Percentiles rank a stretch among this genome's conserved stretches.
Evolutionary conservation across 1,140 invertebrate genomes (phyloP).

Genomic region (Goniozus legneri): DNA sequence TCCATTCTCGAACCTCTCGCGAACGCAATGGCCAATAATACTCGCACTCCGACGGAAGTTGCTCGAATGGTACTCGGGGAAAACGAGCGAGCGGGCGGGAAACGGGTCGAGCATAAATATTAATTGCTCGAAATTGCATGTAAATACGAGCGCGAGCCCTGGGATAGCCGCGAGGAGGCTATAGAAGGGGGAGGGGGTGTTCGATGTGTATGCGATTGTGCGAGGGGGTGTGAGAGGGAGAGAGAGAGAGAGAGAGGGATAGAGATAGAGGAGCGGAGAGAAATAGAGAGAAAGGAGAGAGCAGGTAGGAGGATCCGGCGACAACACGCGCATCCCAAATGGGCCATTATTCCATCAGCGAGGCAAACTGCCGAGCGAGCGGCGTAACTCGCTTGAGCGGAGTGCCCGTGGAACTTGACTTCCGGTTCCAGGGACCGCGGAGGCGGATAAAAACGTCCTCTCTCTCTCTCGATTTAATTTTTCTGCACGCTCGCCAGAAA

Average conservation of each 20-base stretch:
- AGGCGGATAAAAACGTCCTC: not conserved
- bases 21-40: too few relatives aligned
- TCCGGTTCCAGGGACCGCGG: not conserved
- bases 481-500: slow-evolving; percentile 31
- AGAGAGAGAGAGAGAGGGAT: too few relatives aligned
- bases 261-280: too few relatives aligned
- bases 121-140: slow-evolving; percentile 50
- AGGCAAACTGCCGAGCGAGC: slow-evolving; percentile 49
- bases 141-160: slow-evolving; percentile 45
- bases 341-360: slow-evolving; percentile 52
- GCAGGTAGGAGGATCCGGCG: slow-evolving; percentile 24
- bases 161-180: too few relatives aligned
- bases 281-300: slow-evolving; percentile 11
- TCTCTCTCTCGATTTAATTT: slow-evolving; percentile 35
- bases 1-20: too few relatives aligned
- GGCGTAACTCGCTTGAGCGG: slow-evolving; percentile 43
- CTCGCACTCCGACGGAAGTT: too few relatives aligned
- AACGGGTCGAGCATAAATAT: slow-evolving; percentile 43
- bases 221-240: too few relatives aligned
- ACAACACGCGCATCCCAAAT: slow-evolving; percentile 51
- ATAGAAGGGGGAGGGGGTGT: slow-evolving; percentile 23
- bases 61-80: slow-evolving; percentile 12
- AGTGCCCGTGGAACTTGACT: slow-evolving; percentile 20
- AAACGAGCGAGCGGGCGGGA: not conserved
- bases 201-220: too few relatives aligned